These are phyloP conservation scores for Pharmacophagus antenor DNA, from an alignment of 2,888 invertebrate species.

Conservation along the genomic window DNA sequence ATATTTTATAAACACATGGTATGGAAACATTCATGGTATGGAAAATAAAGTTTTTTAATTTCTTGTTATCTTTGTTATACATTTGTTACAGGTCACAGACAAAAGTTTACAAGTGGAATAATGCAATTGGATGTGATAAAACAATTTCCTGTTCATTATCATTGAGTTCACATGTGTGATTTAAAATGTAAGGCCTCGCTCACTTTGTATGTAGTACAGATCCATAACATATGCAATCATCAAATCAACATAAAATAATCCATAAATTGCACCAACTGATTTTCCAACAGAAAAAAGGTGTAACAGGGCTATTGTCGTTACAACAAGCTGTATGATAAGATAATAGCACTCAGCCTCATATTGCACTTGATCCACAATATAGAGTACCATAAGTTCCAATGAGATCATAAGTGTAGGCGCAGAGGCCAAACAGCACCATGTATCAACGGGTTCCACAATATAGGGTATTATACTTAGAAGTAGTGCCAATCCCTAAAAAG, in stretches of 20 bases:
- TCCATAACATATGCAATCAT: slow-evolving; percentile 64
- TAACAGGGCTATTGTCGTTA: slow-evolving; percentile 50
- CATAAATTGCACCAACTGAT: slow-evolving; percentile 61
- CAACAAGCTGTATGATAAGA: slow-evolving; percentile 47
- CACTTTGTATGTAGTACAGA: slow-evolving; percentile 57
- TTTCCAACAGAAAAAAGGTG: slow-evolving; percentile 47
- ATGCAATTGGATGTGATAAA: slow-evolving; percentile 20
- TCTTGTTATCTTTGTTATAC: slow-evolving; percentile 1
- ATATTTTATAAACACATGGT: slow-evolving; percentile 42
- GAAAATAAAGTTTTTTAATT: slow-evolving; percentile 11
- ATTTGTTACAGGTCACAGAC: background rate
- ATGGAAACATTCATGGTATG: slow-evolving; percentile 37
- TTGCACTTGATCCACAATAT: slow-evolving; percentile 69
- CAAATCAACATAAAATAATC: slow-evolving; percentile 65
- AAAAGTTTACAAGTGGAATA: background rate
- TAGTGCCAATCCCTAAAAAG: slow-evolving; percentile 74
- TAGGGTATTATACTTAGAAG: slow-evolving; percentile 68
- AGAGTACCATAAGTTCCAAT: slow-evolving; percentile 61
- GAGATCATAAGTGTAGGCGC: slow-evolving; percentile 71
- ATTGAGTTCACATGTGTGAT: slow-evolving; percentile 23
- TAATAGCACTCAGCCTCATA: slow-evolving; percentile 67
- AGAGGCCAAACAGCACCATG: slow-evolving; percentile 59
- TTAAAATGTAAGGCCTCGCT: slow-evolving; percentile 60
- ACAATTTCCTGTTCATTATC: slow-evolving; percentile 23
- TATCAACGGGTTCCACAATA: slow-evolving; percentile 63